Evolutionary conservation across 2,888 invertebrate genomes (phyloP).

Genomic region (Ophraella communa): DNA sequence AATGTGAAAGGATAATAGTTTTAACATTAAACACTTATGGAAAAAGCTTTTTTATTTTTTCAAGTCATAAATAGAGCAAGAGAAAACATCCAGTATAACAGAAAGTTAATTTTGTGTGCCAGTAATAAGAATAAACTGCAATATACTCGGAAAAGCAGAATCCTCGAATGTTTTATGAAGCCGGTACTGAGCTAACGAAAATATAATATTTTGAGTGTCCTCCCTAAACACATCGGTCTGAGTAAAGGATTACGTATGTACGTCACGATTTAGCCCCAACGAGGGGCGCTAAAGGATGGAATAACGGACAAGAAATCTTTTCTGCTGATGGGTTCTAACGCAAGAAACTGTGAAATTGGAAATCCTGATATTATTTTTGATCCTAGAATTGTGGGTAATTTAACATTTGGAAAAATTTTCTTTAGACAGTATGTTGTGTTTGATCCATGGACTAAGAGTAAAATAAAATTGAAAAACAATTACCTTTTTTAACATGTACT

Average conservation of each 20-base stretch:
- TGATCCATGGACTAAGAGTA: background rate
- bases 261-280: slow-evolving; percentile 43
- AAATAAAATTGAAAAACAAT: background rate
- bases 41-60: too few species aligned
- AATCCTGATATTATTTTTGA: slow-evolving; percentile 48
- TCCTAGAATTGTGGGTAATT: slow-evolving; percentile 8
- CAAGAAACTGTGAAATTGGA: slow-evolving; percentile 61
- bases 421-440: background rate
- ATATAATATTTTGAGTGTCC: slow-evolving; percentile 49
- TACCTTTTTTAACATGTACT: background rate
- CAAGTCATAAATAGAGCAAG: background rate
- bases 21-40: too few species aligned
- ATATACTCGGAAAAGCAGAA: background rate
- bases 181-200: background rate
- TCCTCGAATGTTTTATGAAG: background rate
- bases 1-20: too few species aligned
- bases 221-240: slow-evolving; percentile 45
- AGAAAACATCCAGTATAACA: background rate
- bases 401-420: slow-evolving; percentile 1
- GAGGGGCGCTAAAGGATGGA: slow-evolving; percentile 14
- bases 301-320: slow-evolving; percentile 15
- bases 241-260: slow-evolving; percentile 49
- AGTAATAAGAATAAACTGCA: background rate
- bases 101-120: background rate
- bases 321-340: slow-evolving; percentile 18